Evolutionary conservation across 2,113 vertebrate species (phyloP).

Genomic region (Montifringilla adamsi): DNA sequence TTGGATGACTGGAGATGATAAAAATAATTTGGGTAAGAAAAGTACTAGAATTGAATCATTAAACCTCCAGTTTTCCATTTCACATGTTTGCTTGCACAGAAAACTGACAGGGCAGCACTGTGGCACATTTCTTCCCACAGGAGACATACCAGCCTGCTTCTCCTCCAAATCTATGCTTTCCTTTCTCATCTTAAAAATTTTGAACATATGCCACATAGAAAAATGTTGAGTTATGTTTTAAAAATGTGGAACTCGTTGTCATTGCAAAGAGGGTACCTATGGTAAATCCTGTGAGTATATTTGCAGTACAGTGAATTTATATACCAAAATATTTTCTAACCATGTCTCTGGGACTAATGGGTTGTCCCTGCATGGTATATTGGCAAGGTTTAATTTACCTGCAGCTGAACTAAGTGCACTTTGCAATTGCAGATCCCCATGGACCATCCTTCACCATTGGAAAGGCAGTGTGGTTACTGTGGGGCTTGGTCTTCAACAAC

Average conservation of each 20-base stretch:
- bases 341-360: neutral
- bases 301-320: neutral
- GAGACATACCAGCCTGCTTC: neutral
- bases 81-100: neutral
- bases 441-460: conserved; percentile 98
- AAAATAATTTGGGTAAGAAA: neutral
- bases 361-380: neutral
- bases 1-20: neutral
- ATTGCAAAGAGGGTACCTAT: neutral
- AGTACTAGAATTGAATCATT: neutral
- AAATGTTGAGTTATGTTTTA: neutral
- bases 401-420: neutral
- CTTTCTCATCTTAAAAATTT: neutral
- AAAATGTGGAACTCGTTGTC: neutral
- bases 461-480: conserved; percentile 97
- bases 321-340: neutral
- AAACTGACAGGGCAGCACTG: neutral
- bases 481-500: conserved; percentile 99
- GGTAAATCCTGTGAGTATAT: neutral
- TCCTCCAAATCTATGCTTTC: neutral
- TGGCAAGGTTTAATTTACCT: neutral
- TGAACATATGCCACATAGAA: neutral
- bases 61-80: neutral
- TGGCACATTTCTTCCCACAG: neutral
- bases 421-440: conserved; percentile 82